Evolutionary conservation across 30 jellyfish, hydroid and myxozoan species (phyloP), one percentile per base, ranked within the genome.

Genomic region (Aurelia aurita): DNA sequence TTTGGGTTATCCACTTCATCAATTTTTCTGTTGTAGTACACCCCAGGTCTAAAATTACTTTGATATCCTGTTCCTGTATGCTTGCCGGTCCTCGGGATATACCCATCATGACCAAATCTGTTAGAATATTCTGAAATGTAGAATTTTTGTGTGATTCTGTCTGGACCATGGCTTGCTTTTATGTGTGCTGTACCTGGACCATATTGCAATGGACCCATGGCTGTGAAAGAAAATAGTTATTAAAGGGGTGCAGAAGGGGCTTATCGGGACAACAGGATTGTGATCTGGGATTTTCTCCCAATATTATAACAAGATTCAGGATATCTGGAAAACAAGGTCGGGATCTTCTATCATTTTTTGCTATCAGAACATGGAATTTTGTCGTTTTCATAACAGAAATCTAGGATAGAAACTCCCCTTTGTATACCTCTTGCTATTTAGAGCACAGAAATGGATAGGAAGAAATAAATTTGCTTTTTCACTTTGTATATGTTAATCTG

Each of bases 11-110:
- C 97, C 3, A 88, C 27, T 22, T 88, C 97, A 70, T 88, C 97
- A 15, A 88, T 70, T 45, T 64, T 70, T 31, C 97, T 80, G 60
- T 75, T 88, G 89, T 88, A 88, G 61, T 79, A 88, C 21, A 88
- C 72, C 12, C 97, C 97, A 57, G 97, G 97, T 35, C 91, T 58
- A 32, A 88, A 88, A 59, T 88, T 88, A 46, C 97, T 88, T 65
- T 79, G 84, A 63, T 88, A 88, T 23, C 97, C 97, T 1, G 97
- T 88, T 74, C 97, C 97, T n/a, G n/a, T 60, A 69, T 79, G 92
- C 20, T 61, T 71, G 1, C 97, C 97, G 15, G 88, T 19, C 32
- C 92, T 79, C 59, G 97, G 92, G 23, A 43, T 20, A 76, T 79
- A 88, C 19, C 85, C 92, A 16, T 79, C 92, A 27, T 49, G 53